Percentiles rank a stretch among this genome's conserved stretches.
Evolutionary conservation across 1,140 invertebrate genomes (phyloP).

Genomic region (Musca vetustissima): DNA sequence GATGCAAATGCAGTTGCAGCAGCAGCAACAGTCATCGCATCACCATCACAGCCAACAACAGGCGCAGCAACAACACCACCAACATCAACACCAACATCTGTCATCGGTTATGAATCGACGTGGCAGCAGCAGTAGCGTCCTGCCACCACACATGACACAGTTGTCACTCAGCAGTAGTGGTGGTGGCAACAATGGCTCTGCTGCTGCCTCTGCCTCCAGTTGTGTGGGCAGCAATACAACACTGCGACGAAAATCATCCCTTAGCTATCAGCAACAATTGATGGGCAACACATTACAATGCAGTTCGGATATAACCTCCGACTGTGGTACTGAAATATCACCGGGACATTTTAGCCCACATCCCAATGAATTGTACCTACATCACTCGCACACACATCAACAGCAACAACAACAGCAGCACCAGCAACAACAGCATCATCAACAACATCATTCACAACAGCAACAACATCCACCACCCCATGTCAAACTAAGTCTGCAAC

Average conservation of each 20-base stretch:
- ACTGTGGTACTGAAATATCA: background rate
- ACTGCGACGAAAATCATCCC: background rate
- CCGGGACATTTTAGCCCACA: constrained; percentile 41
- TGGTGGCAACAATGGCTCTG: background rate
- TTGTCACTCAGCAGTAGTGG: background rate
- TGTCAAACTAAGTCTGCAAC: constrained; percentile 40
- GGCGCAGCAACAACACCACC: background rate
- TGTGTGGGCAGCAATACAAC: background rate
- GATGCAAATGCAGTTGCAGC: background rate
- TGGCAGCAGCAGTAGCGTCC: background rate
- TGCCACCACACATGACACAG: constrained; percentile 8
- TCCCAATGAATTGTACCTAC: constrained; percentile 38
- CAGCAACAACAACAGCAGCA: constrained; percentile 19
- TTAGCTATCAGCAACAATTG: constrained; percentile 9
- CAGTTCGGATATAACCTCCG: background rate
- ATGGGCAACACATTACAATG: background rate
- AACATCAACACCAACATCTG: background rate
- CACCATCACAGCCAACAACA: background rate
- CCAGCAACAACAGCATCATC: constrained; percentile 24
- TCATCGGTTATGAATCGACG: constrained; percentile 2
- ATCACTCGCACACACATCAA: constrained; percentile 13
- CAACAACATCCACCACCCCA: constrained; percentile 11
- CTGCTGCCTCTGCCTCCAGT: background rate
- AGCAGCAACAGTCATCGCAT: background rate
- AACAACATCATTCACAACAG: too few relatives aligned